phyloP scores from a whole-genome alignment of 2,888 invertebrate species.

The Oxyteleia sp. region DNA sequence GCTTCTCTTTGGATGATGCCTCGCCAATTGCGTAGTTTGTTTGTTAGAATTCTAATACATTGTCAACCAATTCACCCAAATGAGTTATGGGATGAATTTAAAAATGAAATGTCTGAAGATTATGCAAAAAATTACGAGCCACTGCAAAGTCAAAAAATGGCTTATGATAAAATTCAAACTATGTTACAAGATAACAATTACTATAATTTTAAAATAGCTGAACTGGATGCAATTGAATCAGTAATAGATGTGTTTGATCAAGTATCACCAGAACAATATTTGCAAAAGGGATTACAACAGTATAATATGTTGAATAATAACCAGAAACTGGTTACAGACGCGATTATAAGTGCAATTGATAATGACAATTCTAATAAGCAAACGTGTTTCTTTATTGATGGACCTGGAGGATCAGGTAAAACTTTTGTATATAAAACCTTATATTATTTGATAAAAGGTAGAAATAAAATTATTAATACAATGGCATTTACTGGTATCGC shows the following conservation, averaged over 20 bases:
- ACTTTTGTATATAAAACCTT: slow-evolving; percentile 5
- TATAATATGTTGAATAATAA: slow-evolving; percentile 7
- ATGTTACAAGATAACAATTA: neutral
- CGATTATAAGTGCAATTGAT: neutral
- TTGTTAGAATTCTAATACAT: slow-evolving; percentile 3
- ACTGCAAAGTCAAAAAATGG: slow-evolving; percentile 17
- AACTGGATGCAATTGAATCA: slow-evolving; percentile 2
- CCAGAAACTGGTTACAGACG: neutral
- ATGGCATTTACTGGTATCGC: neutral
- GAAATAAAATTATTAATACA: neutral
- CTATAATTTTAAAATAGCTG: neutral
- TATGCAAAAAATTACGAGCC: neutral
- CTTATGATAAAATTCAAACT: neutral
- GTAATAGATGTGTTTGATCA: neutral
- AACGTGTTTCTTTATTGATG: slow-evolving; percentile 7
- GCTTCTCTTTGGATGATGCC: slow-evolving; percentile 16
- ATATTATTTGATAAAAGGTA: neutral
- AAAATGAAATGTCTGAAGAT: slow-evolving; percentile 13
- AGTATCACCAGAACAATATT: neutral
- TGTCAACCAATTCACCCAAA: slow-evolving; percentile 1
- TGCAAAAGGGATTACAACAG: neutral
- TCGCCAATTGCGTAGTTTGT: neutral
- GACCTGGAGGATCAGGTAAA: slow-evolving; percentile 17
- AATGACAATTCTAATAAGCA: neutral
- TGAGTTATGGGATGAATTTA: slow-evolving; percentile 15